Percentiles rank a stretch among this genome's conserved stretches.
phyloP scores from a whole-genome alignment of 2,797 vertebrate genomes.

The Gymnoscopelus braueri region DNA sequence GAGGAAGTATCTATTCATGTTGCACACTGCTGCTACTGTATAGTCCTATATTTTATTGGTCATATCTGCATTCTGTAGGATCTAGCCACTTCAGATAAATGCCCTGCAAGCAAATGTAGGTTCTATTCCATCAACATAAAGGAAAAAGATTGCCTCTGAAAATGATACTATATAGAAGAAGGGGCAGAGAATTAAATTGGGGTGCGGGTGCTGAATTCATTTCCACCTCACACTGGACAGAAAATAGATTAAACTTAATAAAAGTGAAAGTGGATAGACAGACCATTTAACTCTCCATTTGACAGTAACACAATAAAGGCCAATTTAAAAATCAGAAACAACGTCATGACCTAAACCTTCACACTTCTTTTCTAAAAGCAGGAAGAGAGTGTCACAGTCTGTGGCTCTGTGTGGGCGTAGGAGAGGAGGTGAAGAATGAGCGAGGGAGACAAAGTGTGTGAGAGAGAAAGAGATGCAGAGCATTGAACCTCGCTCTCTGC shows the following conservation, averaged over 20 bases:
- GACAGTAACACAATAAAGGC: no score
- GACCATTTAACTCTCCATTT: no score
- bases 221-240: slow-evolving; percentile 46
- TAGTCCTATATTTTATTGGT: slow-evolving; percentile 14
- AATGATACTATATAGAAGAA: neutral
- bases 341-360: slow-evolving; percentile 22
- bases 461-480: no score
- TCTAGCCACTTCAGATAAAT: slow-evolving; percentile 27
- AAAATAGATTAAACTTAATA: no score
- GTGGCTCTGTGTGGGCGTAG: no score
- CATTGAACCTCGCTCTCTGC: no score
- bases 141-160: slow-evolving; percentile 3
- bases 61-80: slow-evolving; percentile 31
- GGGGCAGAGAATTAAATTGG: no score
- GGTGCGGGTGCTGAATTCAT: no score
- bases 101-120: neutral
- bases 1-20: slow-evolving; percentile 37
- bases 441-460: slow-evolving; percentile 14
- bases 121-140: no score
- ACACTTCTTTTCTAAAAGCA: slow-evolving; percentile 58
- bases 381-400: neutral
- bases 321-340: no score
- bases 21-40: slow-evolving; percentile 21
- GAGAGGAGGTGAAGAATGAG: slow-evolving; percentile 5
- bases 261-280: no score